Evolutionary conservation across 2,888 invertebrate species (phyloP), one percentile per base, ranked within the genome.

Genomic region (Eupithecia subfuscata): DNA sequence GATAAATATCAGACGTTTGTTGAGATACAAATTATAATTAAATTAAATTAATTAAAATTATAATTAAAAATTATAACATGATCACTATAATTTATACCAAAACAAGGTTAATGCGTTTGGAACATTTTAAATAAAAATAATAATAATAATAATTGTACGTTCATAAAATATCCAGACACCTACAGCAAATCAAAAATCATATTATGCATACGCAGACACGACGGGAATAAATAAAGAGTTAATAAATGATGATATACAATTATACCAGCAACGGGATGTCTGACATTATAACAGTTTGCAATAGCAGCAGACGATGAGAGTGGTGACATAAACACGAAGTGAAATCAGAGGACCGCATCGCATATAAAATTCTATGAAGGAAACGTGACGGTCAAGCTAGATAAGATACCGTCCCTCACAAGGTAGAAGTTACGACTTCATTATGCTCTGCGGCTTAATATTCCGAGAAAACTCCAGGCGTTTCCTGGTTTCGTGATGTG

Each of bases 401-500:
- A 82, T 75, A 75, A 77, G 70, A 82, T 75, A 75, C 78, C 77
- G 78, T 76, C 78, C 77, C 78, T 76, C 75, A 48, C 72, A 80
- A 82, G 82, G 80, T 79, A 78, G 80, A 79, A 82, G 86, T 86
- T 86, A 88, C 85, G 81, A 81, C 85, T 90, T 90, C 88, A 90
- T 91, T 90, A 89, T 78, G 81, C 78, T 81, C 75, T 77, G 76
- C 83, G 80, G 83, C 85, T 87, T 85, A 83, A 85, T 87, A 86
- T 88, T 86, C 86, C 81, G 81, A 86, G 87, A 86, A 79, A 80
- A 86, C 84, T 85, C 83, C 81, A 81, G 73, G 81, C 85, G 80
- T 90, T 91, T 91, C 91, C 91, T 89, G 87, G 81, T 73, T 88
- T 91, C 91, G 91, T 92, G 91, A 87, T 84, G 83, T 69, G 92